A percentile compares a stretch with the other conserved stretches of the same genome.
These are phyloP conservation scores for Anguilla marmorata DNA, from an alignment of 2,797 vertebrate genomes.

Conservation along the genomic window DNA sequence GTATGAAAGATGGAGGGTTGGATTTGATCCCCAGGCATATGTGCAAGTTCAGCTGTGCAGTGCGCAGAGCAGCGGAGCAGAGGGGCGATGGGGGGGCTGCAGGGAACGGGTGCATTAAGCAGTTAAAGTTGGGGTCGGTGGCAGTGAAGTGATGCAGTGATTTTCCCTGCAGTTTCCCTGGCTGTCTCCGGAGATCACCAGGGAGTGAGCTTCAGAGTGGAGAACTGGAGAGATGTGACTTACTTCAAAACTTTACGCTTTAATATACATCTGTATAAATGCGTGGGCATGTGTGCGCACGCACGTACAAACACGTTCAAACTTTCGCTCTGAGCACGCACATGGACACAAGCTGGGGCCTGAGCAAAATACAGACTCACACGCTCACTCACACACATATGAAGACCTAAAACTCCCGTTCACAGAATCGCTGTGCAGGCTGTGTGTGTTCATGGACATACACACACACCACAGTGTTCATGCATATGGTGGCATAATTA, in stretches of 20 bases:
- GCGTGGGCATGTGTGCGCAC: slow-evolving; percentile 5
- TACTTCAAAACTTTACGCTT: slow-evolving; percentile 71
- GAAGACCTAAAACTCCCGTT: slow-evolving; percentile 11
- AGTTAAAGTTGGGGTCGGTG: slow-evolving; percentile 81
- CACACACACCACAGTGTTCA: slow-evolving; percentile 53
- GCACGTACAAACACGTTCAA: slow-evolving; percentile 36
- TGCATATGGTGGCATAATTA: slow-evolving; percentile 64
- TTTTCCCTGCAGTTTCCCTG: slow-evolving; percentile 82
- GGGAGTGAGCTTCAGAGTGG: slow-evolving; percentile 69
- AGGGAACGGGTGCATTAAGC: slow-evolving; percentile 77
- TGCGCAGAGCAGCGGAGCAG: slow-evolving; percentile 45
- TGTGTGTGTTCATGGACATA: not conserved
- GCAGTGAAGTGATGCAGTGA: slow-evolving; percentile 74
- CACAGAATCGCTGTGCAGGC: not conserved
- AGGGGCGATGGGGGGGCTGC: slow-evolving; percentile 51
- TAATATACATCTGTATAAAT: slow-evolving; percentile 51
- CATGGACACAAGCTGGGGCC: not conserved
- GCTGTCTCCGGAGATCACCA: slow-evolving; percentile 80
- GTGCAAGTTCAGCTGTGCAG: slow-evolving; percentile 48
- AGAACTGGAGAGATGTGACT: slow-evolving; percentile 68
- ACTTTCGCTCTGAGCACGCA: slow-evolving; percentile 45
- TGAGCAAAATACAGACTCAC: slow-evolving; percentile 25
- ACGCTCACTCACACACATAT: not conserved
- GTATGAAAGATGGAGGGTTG: slow-evolving; percentile 20
- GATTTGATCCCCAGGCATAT: slow-evolving; percentile 46